Evolutionary conservation across 2,113 vertebrate species (phyloP).

Genomic region (Choloepus hoffmanni): DNA sequence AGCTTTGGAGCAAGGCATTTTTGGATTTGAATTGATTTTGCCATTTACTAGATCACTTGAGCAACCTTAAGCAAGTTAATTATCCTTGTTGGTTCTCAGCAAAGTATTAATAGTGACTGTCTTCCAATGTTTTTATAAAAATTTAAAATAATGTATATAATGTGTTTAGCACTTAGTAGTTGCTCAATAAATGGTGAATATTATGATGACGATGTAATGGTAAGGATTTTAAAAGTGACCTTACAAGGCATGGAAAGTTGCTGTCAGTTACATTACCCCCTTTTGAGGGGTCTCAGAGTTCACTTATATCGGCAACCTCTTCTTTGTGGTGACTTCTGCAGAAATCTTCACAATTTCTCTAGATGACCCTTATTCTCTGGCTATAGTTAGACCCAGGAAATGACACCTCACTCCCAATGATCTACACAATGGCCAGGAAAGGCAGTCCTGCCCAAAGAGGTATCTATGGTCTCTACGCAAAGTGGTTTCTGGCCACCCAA

Average conservation of each 20-base stretch:
- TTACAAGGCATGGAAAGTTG: not conserved
- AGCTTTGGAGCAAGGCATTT: not conserved
- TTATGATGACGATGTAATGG: not conserved
- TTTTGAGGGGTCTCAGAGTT: not conserved
- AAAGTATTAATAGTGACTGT: not conserved
- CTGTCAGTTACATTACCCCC: not conserved
- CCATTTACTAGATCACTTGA: not conserved
- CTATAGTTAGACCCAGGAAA: not conserved
- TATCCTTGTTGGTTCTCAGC: not conserved
- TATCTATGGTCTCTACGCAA: not conserved
- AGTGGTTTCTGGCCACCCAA: not conserved
- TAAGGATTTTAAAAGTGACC: conserved; percentile 41
- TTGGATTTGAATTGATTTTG: not conserved
- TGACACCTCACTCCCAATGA: not conserved
- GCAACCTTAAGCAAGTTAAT: not conserved
- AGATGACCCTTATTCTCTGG: not conserved
- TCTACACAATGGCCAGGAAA: not conserved
- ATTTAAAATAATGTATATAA: conserved; percentile 12
- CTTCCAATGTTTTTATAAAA: conserved; percentile 25
- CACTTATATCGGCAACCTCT: not conserved
- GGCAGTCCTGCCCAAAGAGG: not conserved
- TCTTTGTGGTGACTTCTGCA: not conserved
- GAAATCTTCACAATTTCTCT: conserved; percentile 26
- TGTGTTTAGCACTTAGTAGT: not conserved
- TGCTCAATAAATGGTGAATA: not conserved